Conservation (phyloP, 2,113 vertebrate species). For the Lepisosteus oculatus region DNA sequence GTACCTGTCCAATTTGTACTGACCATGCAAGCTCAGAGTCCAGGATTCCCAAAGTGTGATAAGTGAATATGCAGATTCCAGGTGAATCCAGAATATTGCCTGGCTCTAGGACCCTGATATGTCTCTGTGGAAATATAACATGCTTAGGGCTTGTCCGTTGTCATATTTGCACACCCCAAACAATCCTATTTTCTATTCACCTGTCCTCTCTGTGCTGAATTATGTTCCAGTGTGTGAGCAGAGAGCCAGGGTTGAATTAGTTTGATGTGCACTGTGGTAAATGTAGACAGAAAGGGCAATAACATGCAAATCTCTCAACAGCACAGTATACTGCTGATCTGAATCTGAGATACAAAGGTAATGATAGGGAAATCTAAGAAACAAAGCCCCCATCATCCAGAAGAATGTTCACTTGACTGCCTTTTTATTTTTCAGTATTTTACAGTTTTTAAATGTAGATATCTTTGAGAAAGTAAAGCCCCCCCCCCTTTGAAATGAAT, state of each 20-base stretch:
- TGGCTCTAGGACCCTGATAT: no score
- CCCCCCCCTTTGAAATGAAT: no score
- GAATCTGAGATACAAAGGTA: neutral
- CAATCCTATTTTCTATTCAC: neutral
- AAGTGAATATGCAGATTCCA: no score
- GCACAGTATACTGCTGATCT: neutral
- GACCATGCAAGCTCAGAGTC: no score
- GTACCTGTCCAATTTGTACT: no score
- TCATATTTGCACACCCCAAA: neutral
- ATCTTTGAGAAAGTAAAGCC: no score
- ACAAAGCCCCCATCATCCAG: no score
- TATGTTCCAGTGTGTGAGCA: neutral
- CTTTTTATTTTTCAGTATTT: neutral
- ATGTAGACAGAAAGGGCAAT: neutral
- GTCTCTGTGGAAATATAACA: no score
- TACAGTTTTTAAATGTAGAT: no score
- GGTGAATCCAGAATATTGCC: no score
- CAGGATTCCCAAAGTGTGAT: no score
- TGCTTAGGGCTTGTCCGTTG: no score
- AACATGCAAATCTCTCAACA: neutral
- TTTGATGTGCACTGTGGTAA: neutral
- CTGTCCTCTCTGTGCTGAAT: neutral
- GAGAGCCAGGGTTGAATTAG: neutral
- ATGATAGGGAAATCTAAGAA: neutral
- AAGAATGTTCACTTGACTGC: neutral